Percentiles rank a stretch among this genome's conserved stretches.
These are phyloP conservation scores for Lycodopsis pacificus DNA, from an alignment of 2,797 vertebrate species.

Conservation along the genomic window DNA sequence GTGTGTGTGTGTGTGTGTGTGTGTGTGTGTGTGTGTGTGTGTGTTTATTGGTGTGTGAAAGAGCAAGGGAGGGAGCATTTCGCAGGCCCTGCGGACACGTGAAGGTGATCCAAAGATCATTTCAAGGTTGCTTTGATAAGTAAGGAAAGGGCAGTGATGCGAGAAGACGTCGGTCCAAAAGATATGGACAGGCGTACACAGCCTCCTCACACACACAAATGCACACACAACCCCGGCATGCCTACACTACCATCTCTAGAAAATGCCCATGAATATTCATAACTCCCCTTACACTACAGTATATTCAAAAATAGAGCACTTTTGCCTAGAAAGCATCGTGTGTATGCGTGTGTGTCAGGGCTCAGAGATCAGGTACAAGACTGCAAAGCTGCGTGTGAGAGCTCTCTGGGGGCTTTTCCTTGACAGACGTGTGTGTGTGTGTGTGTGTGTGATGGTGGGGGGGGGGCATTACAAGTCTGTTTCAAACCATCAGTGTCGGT, in stretches of 20 bases:
- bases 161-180: conserved; percentile 33
- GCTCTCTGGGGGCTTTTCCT: conserved; percentile 58
- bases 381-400: conserved; percentile 48
- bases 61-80: conserved; percentile 46
- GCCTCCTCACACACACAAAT: neutral
- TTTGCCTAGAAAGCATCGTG: conserved; percentile 65
- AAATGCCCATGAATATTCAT: conserved; percentile 78
- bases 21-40: conserved; percentile 8
- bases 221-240: neutral
- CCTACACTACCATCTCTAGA: conserved; percentile 32
- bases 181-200: conserved; percentile 24
- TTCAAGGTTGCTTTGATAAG: conserved; percentile 72
- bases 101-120: conserved; percentile 64
- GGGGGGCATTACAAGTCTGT: conserved; percentile 9
- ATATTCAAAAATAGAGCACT: conserved; percentile 40
- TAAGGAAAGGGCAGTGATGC: conserved; percentile 48
- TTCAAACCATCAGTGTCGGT: conserved; percentile 24
- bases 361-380: conserved; percentile 63
- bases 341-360: conserved; percentile 48
- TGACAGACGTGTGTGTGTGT: conserved; percentile 45
- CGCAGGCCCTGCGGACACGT: conserved; percentile 60
- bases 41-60: conserved; percentile 16
- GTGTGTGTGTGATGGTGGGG: neutral
- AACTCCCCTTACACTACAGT: conserved; percentile 21
- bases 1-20: conserved; percentile 22